Base-by-base conservation (phyloP, 1,140 invertebrate genomes). In the Spodoptera litura region DNA sequence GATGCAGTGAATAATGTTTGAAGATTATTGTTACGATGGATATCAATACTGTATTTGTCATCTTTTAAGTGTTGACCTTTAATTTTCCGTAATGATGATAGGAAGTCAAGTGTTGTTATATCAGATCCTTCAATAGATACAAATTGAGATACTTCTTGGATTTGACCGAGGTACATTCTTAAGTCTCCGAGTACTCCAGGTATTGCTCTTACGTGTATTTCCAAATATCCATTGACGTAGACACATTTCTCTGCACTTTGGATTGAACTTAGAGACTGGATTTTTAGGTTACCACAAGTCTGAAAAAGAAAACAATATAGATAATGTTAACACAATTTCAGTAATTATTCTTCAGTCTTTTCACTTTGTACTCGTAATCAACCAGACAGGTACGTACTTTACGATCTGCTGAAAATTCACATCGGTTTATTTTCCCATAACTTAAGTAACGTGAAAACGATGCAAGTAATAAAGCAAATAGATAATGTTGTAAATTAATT, bases 41-140 rank as follows among this genome's bases (percentile, higher is more conserved):
- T 96, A 13, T 97, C 91, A 3, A 99, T 87, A 0, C 97, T 96
- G 91, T 97, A 97, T 71, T 95, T 96, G 81, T 89, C 86, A 76
- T 89, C 79, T 25, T 86, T 89, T 6, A 95, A 79, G 13, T 89
- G 87, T 56, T 83, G 64, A 1, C 95, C 95, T 61, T 83, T 83
- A 25, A 96, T 95, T 0, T 87, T 75, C 55, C 76, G 80, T 2
- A 96, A 80, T 53, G 96, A 97, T 80, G 96, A 96, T n/a, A 99
- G 94, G 91, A 99, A 99, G 84, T 97, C 96, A 5, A 99, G 92
- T 1, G 97, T 97, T 27, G 97, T 95, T 0, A 99, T 89, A 83
- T 96, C 96, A n/a, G 97, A 97, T 10, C 87, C 83, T 15, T 97
- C 95, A 27, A 99, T 96, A 83, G 96, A 96, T 12, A 99, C 90